Evolutionary conservation across 2,888 invertebrate species (phyloP).

Genomic region (Synergus itoensis): DNA sequence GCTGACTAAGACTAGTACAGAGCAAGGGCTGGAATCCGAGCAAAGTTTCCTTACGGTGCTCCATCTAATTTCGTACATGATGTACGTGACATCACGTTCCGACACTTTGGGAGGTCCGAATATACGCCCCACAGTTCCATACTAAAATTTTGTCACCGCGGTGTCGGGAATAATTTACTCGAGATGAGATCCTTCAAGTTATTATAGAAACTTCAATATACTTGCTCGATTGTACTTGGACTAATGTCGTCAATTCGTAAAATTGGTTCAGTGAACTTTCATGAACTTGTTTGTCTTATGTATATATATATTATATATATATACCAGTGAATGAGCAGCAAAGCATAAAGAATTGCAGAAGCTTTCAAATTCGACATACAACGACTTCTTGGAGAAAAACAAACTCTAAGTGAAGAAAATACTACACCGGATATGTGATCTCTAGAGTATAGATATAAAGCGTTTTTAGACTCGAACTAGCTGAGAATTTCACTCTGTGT

Average conservation of each 20-base stretch:
- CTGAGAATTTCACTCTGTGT: neutral
- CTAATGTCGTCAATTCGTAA: neutral
- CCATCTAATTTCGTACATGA: slow-evolving; percentile 41
- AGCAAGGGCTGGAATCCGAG: slow-evolving; percentile 33
- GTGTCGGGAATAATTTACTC: slow-evolving; percentile 29
- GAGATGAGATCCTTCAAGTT: slow-evolving; percentile 9
- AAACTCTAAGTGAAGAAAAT: slow-evolving; percentile 11
- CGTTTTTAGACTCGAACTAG: neutral
- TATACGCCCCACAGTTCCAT: slow-evolving; percentile 27
- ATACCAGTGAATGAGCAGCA: neutral
- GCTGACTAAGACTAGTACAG: slow-evolving; percentile 35
- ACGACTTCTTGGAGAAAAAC: neutral
- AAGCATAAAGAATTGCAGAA: neutral
- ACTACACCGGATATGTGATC: slow-evolving; percentile 2
- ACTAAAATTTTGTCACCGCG: slow-evolving; percentile 13
- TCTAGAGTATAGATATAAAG: slow-evolving; percentile 5
- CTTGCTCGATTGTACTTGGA: neutral
- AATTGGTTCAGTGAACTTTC: neutral
- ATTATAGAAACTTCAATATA: neutral
- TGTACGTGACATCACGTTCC: slow-evolving; percentile 37
- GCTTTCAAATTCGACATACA: neutral
- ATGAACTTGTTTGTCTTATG: too few species aligned
- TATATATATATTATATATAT: too few species aligned
- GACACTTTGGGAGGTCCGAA: slow-evolving; percentile 36
- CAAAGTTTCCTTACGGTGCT: slow-evolving; percentile 35